Conservation (phyloP, 2,113 vertebrate species). For the Mormoops blainvillei region DNA sequence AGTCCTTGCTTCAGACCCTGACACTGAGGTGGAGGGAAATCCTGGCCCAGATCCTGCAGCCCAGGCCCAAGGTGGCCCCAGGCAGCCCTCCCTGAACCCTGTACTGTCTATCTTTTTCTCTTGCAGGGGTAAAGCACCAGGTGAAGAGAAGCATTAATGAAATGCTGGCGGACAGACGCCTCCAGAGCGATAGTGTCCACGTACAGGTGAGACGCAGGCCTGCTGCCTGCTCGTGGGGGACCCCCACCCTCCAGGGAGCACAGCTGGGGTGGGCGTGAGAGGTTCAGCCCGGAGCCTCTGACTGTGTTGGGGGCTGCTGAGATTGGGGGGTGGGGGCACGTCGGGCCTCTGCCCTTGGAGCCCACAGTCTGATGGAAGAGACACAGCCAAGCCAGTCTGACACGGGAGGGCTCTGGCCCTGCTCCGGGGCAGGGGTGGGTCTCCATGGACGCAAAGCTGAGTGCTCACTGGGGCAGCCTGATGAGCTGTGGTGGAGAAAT, state of each 20-base stretch:
- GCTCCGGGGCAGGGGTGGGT: neutral
- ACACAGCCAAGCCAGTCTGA: neutral
- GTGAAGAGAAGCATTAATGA: constrained; percentile 71
- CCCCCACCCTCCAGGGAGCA: neutral
- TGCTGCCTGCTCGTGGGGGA: neutral
- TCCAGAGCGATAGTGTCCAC: constrained; percentile 60
- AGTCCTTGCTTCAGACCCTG: neutral
- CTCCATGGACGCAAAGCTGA: accelerated
- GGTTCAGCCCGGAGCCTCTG: neutral
- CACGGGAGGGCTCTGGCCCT: neutral
- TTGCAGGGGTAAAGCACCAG: constrained; percentile 34
- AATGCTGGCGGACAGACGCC: constrained; percentile 58
- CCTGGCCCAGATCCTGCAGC: neutral
- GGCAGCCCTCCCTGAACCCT: accelerated
- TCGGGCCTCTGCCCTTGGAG: neutral
- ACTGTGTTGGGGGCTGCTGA: neutral
- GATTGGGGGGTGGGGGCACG: neutral
- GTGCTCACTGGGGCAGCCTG: neutral
- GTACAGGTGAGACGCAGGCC: neutral
- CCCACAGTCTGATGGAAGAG: neutral
- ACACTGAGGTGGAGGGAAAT: neutral
- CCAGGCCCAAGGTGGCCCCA: accelerated
- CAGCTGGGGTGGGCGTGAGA: accelerated
- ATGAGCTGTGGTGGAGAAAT: neutral
- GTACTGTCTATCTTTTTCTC: neutral